A percentile compares a stretch with the other conserved stretches of the same genome.
Conservation (phyloP, 2,797 vertebrate genomes). For the Mycteria americana region DNA sequence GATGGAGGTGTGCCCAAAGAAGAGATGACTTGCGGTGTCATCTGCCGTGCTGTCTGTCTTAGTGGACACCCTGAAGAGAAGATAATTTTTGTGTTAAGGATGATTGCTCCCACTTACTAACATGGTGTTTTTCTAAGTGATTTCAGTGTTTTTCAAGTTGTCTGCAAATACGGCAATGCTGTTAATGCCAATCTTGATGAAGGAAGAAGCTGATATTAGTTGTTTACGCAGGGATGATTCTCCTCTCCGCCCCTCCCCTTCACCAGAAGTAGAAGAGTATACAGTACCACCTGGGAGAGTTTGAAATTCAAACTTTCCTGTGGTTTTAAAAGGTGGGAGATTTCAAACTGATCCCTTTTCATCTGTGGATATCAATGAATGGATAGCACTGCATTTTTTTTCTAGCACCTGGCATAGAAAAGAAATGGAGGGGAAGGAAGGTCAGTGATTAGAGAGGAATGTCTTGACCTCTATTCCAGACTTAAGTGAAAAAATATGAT, state of each 20-base stretch:
- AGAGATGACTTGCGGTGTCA: not conserved
- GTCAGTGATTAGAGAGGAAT: not conserved
- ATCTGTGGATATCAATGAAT: not conserved
- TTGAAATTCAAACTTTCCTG: not conserved
- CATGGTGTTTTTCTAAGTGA: not conserved
- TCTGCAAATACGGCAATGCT: not conserved
- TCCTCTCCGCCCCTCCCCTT: not conserved
- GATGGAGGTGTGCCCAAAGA: not conserved
- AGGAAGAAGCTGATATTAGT: not conserved
- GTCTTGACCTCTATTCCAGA: slow-evolving; percentile 26
- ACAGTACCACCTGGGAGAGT: not conserved
- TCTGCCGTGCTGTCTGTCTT: not conserved
- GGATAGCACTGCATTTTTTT: not conserved
- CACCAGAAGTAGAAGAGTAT: not conserved
- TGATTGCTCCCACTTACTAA: not conserved
- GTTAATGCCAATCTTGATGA: not conserved
- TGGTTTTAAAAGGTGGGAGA: not conserved
- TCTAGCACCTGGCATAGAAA: not conserved
- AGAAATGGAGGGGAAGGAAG: slow-evolving; percentile 13
- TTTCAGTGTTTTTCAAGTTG: not conserved
- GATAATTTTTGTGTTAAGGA: not conserved
- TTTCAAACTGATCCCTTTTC: not conserved
- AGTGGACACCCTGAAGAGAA: not conserved
- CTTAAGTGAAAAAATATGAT: slow-evolving; percentile 40
- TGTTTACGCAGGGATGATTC: not conserved